phyloP scores from a whole-genome alignment of 2,888 invertebrate species.

The Catocala sponsa region DNA sequence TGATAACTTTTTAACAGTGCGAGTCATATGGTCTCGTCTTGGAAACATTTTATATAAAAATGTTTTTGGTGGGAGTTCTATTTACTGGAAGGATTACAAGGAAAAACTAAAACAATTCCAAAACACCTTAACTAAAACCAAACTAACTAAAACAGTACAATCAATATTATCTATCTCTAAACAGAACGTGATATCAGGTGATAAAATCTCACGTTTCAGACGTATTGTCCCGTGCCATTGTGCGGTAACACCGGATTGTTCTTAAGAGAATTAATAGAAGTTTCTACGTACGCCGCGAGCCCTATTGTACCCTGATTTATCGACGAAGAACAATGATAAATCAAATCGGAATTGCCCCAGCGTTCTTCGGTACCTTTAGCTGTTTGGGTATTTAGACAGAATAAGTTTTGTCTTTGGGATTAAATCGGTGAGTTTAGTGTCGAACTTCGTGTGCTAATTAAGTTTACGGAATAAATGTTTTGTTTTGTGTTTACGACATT shows the following conservation, averaged over 20 bases:
- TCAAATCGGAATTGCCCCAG: constrained; percentile 83
- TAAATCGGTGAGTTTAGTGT: constrained; percentile 16
- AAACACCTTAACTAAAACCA: background rate
- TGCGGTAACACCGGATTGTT: constrained; percentile 80
- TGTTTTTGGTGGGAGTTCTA: too few relatives aligned
- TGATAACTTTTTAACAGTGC: too few relatives aligned
- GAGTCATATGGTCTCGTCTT: too few relatives aligned
- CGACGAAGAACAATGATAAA: constrained; percentile 86
- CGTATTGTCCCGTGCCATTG: constrained; percentile 82
- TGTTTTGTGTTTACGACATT: background rate
- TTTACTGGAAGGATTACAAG: background rate
- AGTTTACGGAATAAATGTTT: background rate
- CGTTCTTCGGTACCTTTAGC: constrained; percentile 63
- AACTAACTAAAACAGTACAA: constrained; percentile 37
- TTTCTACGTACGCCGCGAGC: constrained; percentile 74
- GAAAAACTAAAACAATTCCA: constrained; percentile 5
- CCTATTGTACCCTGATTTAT: constrained; percentile 85
- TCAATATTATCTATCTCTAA: constrained; percentile 39
- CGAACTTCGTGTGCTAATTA: background rate
- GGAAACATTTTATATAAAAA: too few relatives aligned
- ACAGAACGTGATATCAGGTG: constrained; percentile 62
- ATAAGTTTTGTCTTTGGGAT: constrained; percentile 21
- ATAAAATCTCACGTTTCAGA: constrained; percentile 79
- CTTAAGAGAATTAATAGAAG: constrained; percentile 86
- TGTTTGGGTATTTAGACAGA: constrained; percentile 26